Evolutionary conservation across 2,888 invertebrate genomes (phyloP), one percentile per base, ranked within the genome.

Genomic region (Gastracanthus pulcherrimus): DNA sequence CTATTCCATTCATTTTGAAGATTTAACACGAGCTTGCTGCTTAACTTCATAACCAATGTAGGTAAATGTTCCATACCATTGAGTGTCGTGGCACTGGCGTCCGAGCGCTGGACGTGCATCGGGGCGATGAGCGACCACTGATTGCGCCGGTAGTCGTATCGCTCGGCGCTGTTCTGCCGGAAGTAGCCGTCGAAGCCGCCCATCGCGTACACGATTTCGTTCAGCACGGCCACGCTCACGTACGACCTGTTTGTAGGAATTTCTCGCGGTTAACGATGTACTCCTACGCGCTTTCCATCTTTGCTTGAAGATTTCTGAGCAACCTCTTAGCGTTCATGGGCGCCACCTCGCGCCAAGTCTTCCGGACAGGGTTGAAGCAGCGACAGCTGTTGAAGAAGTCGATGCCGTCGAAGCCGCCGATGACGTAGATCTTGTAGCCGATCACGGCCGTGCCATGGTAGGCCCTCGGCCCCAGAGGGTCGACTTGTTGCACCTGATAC

Each of bases 361-460:
- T 98, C 1, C 93, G 94, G 2, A 96, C 95, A 0, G 97, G 97
- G 89, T 98, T 96, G 91, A 98, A 98, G 86, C 96, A 96, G 9
- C 97, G 94, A 86, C 97, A 97, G 7, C 96, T 96, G 92, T 96
- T 97, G 90, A 97, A 97, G 89, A 96, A 97, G 87, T 96, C 95
- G 92, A 95, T 94, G n/a, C 98, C 98, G 88, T 98, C 97, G 89
- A 98, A 98, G 4, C 98, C 98, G 0, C 98, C 98, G 84, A 98
- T 96, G 4, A 97, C 95, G 91, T 96, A 98, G 84, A 98, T 97
- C 87, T 96, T 95, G 86, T 94, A 94, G 0, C 96, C 97, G 0
- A 98, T 94, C 0, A 98, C 97, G 0, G 97, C 97, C 0, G 97
- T 96, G n/a, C 98, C 98, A 89, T 98, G 98, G 90, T 98, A 98